Evolutionary conservation across 2,797 vertebrate genomes (phyloP), one percentile per base, ranked within the genome.

Genomic region (Macroramphosus scolopax): DNA sequence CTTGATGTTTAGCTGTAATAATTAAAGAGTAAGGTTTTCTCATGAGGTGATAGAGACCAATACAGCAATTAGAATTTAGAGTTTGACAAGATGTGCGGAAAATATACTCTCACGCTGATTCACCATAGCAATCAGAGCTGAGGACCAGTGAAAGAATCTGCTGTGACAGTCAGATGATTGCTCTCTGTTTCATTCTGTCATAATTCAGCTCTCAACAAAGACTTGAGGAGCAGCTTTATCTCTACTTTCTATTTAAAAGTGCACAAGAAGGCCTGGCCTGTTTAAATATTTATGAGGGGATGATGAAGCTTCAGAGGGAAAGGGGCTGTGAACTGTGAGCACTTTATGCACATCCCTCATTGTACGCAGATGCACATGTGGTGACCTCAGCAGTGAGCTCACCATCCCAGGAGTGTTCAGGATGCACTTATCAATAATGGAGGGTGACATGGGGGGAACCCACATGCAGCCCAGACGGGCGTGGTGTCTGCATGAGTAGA

Each of bases 381-480:
- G 39, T 78, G 78, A 81, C 69, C 55, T 83, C 74, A 72, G 66
- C 44, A 45, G 22, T 74, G 52, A 72, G 63, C 60, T 78, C 75
- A 65, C 30, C 51, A 20, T 71, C 76, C 46, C 49, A 6, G 45
- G 54, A 71, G 68, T 33, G 32, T 5, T 38, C 29, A 56, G 53
- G 55, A 55, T 43, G 49, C 61, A 48, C 58, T 78, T 59, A 63
- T 82, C 45, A 85, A 78, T 85, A 73, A 81, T 75, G 53, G 63
- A 81, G 8, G 0, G 50, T 49, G 51, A 49, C 57, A 70, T 33
- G 30, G 45, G 66, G 6, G 35, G 18, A 53, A 54, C 28, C 58
- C n/a, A 55, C 54, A 57, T 53, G 54, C 11, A 33, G 16, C 28
- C 10, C 52, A 75, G 65, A 78, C 63, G 41, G 57, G 53, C 22